Conservation (phyloP, 2,113 vertebrate genomes). For the Leptobrachium ailaonicum region DNA sequence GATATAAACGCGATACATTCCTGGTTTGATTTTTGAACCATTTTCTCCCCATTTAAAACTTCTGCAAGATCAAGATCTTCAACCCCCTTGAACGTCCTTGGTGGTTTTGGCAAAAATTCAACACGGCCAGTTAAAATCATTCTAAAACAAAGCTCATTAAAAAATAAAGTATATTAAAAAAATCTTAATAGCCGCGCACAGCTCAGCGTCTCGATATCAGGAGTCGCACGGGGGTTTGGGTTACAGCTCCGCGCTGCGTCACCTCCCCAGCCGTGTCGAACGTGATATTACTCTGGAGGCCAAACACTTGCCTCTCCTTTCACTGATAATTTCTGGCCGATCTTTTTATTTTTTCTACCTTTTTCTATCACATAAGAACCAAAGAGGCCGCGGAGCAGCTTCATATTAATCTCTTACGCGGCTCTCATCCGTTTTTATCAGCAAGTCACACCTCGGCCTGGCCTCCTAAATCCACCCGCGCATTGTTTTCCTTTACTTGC, state of each 20-base stretch:
- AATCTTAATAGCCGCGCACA: slow-evolving; percentile 18
- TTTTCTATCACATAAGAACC: slow-evolving; percentile 12
- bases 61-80: no score
- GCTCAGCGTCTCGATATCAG: slow-evolving; percentile 14
- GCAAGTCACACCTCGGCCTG: slow-evolving; percentile 52
- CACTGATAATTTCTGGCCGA: slow-evolving; percentile 37
- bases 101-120: slow-evolving; percentile 3
- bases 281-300: slow-evolving; percentile 45
- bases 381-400: slow-evolving; percentile 42
- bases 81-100: slow-evolving; percentile 7
- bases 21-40: no score
- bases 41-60: no score
- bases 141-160: slow-evolving; percentile 29
- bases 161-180: slow-evolving; percentile 17
- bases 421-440: slow-evolving; percentile 50
- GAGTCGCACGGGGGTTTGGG: slow-evolving; percentile 22
- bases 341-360: background rate
- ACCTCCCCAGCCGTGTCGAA: slow-evolving; percentile 14
- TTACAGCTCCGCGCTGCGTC: slow-evolving; percentile 28
- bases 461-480: slow-evolving; percentile 47
- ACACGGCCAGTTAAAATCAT: background rate
- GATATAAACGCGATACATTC: no score
- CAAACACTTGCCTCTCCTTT: slow-evolving; percentile 15
- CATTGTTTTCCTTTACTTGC: background rate
- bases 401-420: slow-evolving; percentile 50